Evolutionary conservation across 1,140 invertebrate genomes (phyloP), one percentile per base, ranked within the genome.

Genomic region (Pentalonia nigronervosa): DNA sequence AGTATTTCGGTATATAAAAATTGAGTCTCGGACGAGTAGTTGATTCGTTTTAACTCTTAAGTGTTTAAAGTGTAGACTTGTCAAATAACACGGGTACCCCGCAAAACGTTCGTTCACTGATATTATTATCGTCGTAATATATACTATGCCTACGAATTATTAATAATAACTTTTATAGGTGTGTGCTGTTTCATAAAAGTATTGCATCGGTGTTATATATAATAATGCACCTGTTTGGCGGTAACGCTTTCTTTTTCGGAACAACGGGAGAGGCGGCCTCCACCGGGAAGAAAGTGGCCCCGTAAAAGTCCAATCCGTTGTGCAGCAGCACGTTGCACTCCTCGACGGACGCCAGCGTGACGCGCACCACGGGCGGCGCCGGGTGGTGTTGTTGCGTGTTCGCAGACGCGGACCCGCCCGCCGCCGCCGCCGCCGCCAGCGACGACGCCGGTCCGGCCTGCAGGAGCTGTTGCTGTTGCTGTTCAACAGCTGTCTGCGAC

Each of bases 291-390:
- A 97, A 98, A 7, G 97, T 98, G 84, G 97, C 97, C 48, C 97
- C 97, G 94, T 97, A 98, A 96, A 98, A 98, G 95, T 98, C 97
- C 86, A 98, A 96, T 25, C 97, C 97, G 94, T 97, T 97, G 95
- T 97, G 97, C 86, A 98, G 95, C 60, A 98, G 95, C 94, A 96
- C 96, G 94, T 97, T 97, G 94, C 97, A 97, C 95, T 98, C 97
- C 94, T 98, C 97, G 88, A 98, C 96, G 87, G 96, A 97, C 45
- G 97, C 97, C 92, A 98, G 95, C 21, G 97, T 98, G 87, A 98
- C 96, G 93, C 97, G 96, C 90, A 98, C 96, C 90, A 97, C 95
- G 45, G 96, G 96, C 93, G 96, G 95, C 14, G 94, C 90, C 17
- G 94, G 87, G 76, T 45, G 86, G 50, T 14, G 91, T n/a, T 81